Base-by-base conservation (phyloP, 35 echinoderm and acorn worm species). In the Diadema setosum region DNA sequence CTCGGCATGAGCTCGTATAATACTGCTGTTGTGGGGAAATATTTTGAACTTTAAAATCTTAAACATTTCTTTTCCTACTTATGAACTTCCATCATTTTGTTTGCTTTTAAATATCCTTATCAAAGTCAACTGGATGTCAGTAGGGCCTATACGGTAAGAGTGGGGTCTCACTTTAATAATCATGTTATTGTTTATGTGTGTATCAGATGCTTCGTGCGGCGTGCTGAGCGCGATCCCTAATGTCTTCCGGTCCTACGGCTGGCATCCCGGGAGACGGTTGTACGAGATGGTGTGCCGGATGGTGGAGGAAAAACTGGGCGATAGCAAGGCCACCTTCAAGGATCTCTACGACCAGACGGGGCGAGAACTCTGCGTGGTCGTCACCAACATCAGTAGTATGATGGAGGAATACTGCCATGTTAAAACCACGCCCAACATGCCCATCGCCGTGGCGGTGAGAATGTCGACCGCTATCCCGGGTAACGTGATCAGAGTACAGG, bases 381-480 rank as follows among this genome's bases (percentile, higher is more conserved):
- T 98, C 3, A 98, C 96, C 5, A 98, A 98, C 44, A 39, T 98
- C 11, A 98, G 91, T 52, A 45, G 80, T 59, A 91, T 94, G 89
- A 93, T 94, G 82, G 85, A 63, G 3, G 92, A 94, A 43, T 98
- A 98, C 82, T 98, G 96, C 46, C 96, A 98, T 39, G 92, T 94
- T 16, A 98, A 98, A 83, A 98, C 96, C 27, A 98, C 96, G 2
- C 96, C 96, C 21, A 74, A 90, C 64, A 36, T 98, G 15, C 96
- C 91, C 0, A 89, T 98, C 46, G 88, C 92, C 29, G 65, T 80
- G 33, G 96, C 96, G 12, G 80, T 98, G 18, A 82, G 96, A 27
- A 98, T 98, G 96, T 98, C 96, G 1, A 91, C 87, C 85, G 81
- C 92, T n/a, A 91, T 94, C 30, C 96, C 96, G 75, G 96, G 96